Evolutionary conservation across 2,888 invertebrate genomes (phyloP), one percentile per base, ranked within the genome.

Genomic region (Ormyrus pomaceus): DNA sequence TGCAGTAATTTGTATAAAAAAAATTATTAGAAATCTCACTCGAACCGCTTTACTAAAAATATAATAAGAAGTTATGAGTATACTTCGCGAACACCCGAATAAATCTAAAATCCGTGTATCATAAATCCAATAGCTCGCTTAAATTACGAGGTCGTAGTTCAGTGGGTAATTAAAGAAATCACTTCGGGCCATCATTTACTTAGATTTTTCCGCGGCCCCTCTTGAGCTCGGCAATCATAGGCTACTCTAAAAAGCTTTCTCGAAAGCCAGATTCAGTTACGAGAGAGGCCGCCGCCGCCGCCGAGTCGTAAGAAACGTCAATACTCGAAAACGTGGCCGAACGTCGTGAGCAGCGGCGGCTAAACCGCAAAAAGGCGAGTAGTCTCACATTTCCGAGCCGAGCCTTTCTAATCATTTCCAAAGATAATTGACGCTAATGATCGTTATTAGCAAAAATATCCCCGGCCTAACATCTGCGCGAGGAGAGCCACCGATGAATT

Each of bases 351-450:
- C 9, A 2, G 13, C 59, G n/a, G 51, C 3, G 8, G 48, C 45
- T 3, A 50, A 72, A 62, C 46, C 62, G 45, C 73, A 9, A 48
- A 56, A 56, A 34, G 65, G 65, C 56, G n/a, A 45, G 9, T 34
- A 34, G 56, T 64, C 71, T 77, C 71, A 10, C 34, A 53, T 71
- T 71, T 59, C 58, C 48, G 19, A 8, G 9, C 7, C 10, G 61
- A 7, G 50, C 53, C 69, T 71, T 58, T 64, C 51, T 10, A 77
- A 64, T 56, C 64, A 51, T 51, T 59, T 59, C 48, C 45, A n/a
- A 51, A 56, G 48, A 68, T 73, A 78, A 78, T 78, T 72, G 68
- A 68, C 61, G 34, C 73, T 62, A 62, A 78, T 73, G 68, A 61
- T 73, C 68, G 55, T 72, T 66, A 61, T 68, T 61, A 58, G 58